Base-by-base conservation (phyloP, 2,113 vertebrate species). In the Plecturocebus donacophilus region DNA sequence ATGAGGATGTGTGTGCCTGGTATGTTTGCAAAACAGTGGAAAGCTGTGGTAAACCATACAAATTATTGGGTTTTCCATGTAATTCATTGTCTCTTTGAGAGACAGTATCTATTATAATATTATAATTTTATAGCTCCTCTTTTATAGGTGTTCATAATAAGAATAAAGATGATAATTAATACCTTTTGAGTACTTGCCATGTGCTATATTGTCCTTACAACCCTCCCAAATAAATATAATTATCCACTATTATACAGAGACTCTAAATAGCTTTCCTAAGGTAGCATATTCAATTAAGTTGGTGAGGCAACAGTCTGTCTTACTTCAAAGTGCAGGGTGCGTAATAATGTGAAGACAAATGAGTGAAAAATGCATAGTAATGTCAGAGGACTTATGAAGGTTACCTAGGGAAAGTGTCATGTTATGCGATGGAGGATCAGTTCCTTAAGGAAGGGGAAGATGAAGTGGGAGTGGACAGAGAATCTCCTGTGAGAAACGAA, bases 141-240 rank as follows among this genome's bases (percentile, higher is more conserved):
- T 45, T 61, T 82, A 12, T 42, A 86, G 61, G 32, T 56, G 32
- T 58, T 66, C 27, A 19, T 84, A 70, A 64, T 91, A 66, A 73
- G 3, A 73, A 82, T 70, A 77, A 61, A 66, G 70, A 32, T 38
- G 80, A 42, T 88, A 54, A 79, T 95, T 92, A 71, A 12, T 54
- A 61, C 13, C 81, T 77, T 81, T 8, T 58, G 40, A 70, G 11
- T 64, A 54, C 54, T 93, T 61, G 40, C n/a, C 71, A 0, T 77
- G 27, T 86, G 45, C 58, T 86, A 66, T 38, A 42, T 73, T 38
- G 40, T 47, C 35, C 79, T 87, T 75, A 89, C 1, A 83, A 52
- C 25, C 42, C 56, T 75, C 71, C 49, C 68, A 88, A 71, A 52
- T 95, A 91, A 90, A 87, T 87, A 27, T 38, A 94, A 93, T 81